Conservation (phyloP, 2,888 invertebrate species). For the Noctua comes region DNA sequence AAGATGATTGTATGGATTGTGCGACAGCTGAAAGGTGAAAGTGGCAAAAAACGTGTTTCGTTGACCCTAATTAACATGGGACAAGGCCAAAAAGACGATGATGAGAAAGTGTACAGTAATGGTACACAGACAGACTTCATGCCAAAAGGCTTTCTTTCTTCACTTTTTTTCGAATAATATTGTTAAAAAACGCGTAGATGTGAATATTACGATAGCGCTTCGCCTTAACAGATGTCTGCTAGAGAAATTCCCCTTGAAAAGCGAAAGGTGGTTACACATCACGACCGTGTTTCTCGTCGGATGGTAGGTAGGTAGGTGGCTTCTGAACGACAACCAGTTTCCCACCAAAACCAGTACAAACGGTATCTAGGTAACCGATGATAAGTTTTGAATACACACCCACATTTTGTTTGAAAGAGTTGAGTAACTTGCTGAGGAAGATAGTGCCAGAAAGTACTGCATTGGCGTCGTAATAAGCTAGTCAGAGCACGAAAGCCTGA, state of each 20-base stretch:
- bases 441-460: not conserved
- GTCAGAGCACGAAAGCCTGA: not conserved
- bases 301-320: constrained; percentile 34
- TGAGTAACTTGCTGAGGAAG: not conserved
- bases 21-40: not conserved
- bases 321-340: constrained; percentile 62
- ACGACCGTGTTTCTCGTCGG: constrained; percentile 63
- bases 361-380: constrained; percentile 54
- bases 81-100: too few relatives aligned
- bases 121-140: not conserved
- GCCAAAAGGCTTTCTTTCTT: too few relatives aligned
- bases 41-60: not conserved
- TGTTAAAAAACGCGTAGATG: not conserved
- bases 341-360: constrained; percentile 58
- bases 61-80: not conserved
- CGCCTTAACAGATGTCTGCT: constrained; percentile 75
- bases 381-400: constrained; percentile 22
- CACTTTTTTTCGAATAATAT: not conserved
- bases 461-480: not conserved
- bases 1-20: not conserved
- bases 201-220: constrained; percentile 34
- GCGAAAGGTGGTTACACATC: constrained; percentile 83
- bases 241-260: constrained; percentile 89
- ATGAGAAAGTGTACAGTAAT: not conserved
- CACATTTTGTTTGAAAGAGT: not conserved